Evolutionary conservation across 2,888 invertebrate species (phyloP).

Genomic region (Diloba caeruleocephala): DNA sequence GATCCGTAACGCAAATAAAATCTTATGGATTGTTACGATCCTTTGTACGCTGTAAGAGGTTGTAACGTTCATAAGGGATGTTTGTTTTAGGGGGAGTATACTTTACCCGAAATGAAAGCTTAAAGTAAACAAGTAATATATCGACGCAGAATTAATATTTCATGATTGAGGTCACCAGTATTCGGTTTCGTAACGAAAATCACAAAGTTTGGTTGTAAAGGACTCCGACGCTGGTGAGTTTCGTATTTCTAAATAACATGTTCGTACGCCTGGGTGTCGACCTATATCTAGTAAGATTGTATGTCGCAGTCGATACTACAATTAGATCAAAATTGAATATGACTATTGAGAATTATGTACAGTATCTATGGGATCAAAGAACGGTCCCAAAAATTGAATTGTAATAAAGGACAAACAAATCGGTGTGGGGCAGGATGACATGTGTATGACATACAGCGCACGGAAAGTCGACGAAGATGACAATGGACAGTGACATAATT

Average conservation of each 20-base stretch:
- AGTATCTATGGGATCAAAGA: not conserved
- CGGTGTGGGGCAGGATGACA: no score
- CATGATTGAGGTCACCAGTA: constrained; percentile 23
- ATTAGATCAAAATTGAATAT: constrained; percentile 11
- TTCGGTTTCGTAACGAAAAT: constrained; percentile 20
- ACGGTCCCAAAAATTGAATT: not conserved
- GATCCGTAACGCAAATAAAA: constrained; percentile 21
- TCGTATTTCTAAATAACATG: constrained; percentile 23
- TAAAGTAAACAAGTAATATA: constrained; percentile 32
- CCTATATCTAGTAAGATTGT: constrained; percentile 9
- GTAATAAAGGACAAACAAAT: no score
- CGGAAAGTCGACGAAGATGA: no score
- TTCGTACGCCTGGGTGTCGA: constrained; percentile 4
- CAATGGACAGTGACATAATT: no score
- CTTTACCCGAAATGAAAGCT: constrained; percentile 7
- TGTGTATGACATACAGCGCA: no score
- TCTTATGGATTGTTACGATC: constrained; percentile 3
- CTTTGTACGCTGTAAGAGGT: constrained; percentile 1
- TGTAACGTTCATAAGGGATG: constrained; percentile 11
- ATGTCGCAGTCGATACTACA: constrained; percentile 1
- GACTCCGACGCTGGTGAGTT: constrained; percentile 23
- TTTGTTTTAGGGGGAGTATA: constrained; percentile 18
- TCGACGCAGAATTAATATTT: constrained; percentile 33
- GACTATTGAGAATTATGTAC: not conserved
- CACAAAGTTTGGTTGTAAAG: constrained; percentile 22